phyloP scores from a whole-genome alignment of 2,888 invertebrate species.

The Laothoe populi region DNA sequence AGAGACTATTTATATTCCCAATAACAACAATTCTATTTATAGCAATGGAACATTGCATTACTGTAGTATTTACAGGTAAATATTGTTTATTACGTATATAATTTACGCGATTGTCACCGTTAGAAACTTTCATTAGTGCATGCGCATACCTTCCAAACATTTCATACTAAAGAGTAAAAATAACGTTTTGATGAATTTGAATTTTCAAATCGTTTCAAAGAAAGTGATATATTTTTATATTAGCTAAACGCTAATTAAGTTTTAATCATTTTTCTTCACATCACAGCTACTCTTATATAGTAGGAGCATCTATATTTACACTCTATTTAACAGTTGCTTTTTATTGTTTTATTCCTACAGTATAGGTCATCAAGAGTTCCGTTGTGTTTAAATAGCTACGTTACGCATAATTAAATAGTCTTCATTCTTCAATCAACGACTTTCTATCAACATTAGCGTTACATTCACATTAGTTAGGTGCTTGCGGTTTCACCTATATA shows the following conservation, averaged over 20 bases:
- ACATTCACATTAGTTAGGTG: slow-evolving; percentile 18
- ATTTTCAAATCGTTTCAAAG: neutral
- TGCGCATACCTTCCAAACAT: neutral
- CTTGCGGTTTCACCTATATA: slow-evolving; percentile 12
- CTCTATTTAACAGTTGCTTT: neutral
- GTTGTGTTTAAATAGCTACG: slow-evolving; percentile 30
- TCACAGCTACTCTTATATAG: neutral
- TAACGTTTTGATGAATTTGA: neutral
- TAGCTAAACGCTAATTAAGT: neutral
- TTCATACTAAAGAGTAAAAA: neutral
- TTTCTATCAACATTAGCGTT: slow-evolving; percentile 55
- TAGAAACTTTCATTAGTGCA: slow-evolving; percentile 18
- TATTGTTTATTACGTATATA: neutral
- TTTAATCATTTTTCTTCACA: neutral
- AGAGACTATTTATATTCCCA: slow-evolving; percentile 67
- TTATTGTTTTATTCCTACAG: neutral
- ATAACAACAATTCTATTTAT: slow-evolving; percentile 79
- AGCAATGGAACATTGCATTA: slow-evolving; percentile 86
- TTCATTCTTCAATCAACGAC: slow-evolving; percentile 51
- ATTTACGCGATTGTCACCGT: slow-evolving; percentile 7
- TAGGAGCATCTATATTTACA: neutral
- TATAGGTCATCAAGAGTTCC: neutral
- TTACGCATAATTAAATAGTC: slow-evolving; percentile 54
- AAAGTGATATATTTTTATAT: neutral
- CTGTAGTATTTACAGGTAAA: slow-evolving; percentile 83